A percentile compares a stretch with the other conserved stretches of the same genome.
Conservation (phyloP, 2,797 vertebrate species). For the Setipinna tenuifilis region DNA sequence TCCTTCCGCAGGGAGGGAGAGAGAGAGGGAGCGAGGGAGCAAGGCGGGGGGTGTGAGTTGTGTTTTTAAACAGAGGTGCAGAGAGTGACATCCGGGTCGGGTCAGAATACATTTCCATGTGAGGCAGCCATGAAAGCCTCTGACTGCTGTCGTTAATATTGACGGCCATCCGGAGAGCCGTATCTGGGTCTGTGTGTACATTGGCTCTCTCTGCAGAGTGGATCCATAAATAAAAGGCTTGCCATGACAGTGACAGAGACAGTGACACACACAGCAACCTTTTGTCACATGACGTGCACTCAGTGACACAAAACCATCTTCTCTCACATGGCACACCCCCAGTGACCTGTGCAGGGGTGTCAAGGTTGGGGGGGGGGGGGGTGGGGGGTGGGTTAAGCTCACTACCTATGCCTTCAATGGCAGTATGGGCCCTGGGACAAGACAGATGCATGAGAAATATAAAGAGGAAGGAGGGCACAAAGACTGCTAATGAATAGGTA, state of each 20-base stretch:
- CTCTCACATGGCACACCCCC: no score
- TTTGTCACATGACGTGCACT: no score
- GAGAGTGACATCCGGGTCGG: background rate
- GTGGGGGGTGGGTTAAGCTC: no score
- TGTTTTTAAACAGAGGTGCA: constrained; percentile 1
- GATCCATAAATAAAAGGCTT: background rate
- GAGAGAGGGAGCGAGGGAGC: constrained; percentile 16
- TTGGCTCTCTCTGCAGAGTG: background rate
- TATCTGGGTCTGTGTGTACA: background rate
- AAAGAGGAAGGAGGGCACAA: no score
- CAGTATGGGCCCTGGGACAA: no score
- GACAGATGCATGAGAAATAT: no score
- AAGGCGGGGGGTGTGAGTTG: background rate
- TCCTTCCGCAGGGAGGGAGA: background rate
- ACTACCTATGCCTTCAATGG: no score
- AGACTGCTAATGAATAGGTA: no score
- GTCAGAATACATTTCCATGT: constrained; percentile 1
- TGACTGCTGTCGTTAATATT: background rate
- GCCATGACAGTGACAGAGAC: background rate
- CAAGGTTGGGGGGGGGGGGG: no score
- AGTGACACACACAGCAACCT: background rate
- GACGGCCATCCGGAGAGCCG: background rate
- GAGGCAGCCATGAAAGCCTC: background rate
- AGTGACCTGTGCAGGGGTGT: no score
- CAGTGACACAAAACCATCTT: no score